A percentile compares a stretch with the other conserved stretches of the same genome.
Conservation (phyloP, 2,797 vertebrate genomes). For the Dicrostonyx torquatus region DNA sequence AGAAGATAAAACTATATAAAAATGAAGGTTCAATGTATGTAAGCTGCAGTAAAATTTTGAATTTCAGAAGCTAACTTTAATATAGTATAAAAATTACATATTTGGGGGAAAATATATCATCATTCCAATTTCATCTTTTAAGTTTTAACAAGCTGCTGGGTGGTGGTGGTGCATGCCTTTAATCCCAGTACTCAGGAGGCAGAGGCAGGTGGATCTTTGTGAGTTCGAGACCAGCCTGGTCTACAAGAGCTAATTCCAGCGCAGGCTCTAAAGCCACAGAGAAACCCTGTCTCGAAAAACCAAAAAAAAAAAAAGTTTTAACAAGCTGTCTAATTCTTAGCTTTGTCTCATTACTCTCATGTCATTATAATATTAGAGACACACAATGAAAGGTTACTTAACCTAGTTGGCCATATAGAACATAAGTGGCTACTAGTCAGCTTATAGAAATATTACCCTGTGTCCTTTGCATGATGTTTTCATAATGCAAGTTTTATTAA, state of each 20-base stretch:
- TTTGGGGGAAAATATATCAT: background rate
- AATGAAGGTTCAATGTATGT: background rate
- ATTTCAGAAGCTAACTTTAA: background rate
- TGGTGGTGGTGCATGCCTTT: no score
- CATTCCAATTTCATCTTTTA: background rate
- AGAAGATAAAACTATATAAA: background rate
- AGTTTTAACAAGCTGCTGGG: background rate
- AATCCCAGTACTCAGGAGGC: no score
- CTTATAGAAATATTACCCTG: background rate
- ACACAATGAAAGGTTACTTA: background rate
- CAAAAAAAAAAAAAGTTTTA: no score
- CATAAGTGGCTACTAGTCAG: background rate
- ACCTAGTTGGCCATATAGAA: background rate
- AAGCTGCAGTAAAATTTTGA: background rate
- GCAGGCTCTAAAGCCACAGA: no score
- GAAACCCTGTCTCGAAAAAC: no score
- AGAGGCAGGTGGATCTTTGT: no score
- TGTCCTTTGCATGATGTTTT: background rate
- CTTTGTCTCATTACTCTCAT: background rate
- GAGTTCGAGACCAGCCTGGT: no score
- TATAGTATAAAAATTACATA: background rate
- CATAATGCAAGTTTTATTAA: background rate
- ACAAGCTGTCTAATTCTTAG: background rate
- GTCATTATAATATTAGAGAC: background rate
- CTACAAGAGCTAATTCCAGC: no score